phyloP scores from a whole-genome alignment of 2,113 vertebrate genomes.

The Urocitellus parryii region DNA sequence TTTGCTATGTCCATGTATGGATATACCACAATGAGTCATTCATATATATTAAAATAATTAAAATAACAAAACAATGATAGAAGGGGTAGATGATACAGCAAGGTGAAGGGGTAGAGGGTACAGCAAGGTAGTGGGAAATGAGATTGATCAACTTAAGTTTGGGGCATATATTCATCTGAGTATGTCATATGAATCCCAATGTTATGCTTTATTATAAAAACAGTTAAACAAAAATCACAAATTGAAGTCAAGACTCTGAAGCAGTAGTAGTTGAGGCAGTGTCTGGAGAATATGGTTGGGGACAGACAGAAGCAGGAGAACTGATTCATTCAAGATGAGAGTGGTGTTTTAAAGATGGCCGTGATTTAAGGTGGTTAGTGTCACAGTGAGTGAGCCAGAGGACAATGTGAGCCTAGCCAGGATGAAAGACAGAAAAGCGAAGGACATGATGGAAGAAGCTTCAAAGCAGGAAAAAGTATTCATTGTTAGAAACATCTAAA shows the following conservation, averaged over 20 bases:
- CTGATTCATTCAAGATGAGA: background rate
- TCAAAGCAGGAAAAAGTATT: background rate
- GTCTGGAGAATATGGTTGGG: background rate
- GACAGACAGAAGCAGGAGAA: background rate
- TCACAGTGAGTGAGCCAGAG: background rate
- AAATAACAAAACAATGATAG: too few relatives aligned
- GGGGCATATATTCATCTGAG: too few relatives aligned
- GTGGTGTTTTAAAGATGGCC: background rate
- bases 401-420: background rate
- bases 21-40: too few relatives aligned
- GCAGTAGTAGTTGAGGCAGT: background rate
- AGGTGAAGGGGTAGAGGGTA: too few relatives aligned
- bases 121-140: too few relatives aligned
- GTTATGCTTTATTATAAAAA: too few relatives aligned
- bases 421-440: background rate
- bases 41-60: too few relatives aligned
- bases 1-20: too few relatives aligned
- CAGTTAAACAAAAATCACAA: too few relatives aligned
- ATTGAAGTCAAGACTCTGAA: background rate
- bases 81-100: too few relatives aligned
- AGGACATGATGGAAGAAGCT: background rate
- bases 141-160: too few relatives aligned
- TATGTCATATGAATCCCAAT: too few relatives aligned
- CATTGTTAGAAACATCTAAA: background rate
- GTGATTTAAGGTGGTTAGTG: background rate